Conservation (phyloP, 2,797 vertebrate species). For the Intellagama lesueurii region DNA sequence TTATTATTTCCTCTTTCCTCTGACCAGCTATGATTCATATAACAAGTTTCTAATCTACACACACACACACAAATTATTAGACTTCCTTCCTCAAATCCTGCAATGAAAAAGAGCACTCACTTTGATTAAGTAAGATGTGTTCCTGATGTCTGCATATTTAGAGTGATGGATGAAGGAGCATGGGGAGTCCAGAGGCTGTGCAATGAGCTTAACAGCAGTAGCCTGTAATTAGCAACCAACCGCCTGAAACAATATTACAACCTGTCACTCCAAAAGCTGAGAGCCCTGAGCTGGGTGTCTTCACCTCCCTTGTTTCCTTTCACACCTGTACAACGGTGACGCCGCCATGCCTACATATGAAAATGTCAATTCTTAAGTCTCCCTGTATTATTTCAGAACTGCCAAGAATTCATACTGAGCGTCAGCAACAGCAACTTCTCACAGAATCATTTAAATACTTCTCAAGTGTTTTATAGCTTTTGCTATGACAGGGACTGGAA, state of each 20-base stretch:
- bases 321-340: not conserved
- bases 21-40: conserved; percentile 30
- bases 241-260: not conserved
- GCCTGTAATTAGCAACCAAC: not conserved
- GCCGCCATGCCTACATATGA: not conserved
- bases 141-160: not conserved
- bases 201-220: not conserved
- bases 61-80: conserved; percentile 28
- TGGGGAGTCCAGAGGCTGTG: not conserved
- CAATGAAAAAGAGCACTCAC: conserved; percentile 6
- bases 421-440: conserved; percentile 7
- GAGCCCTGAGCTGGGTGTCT: not conserved
- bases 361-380: not conserved
- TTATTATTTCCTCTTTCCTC: conserved; percentile 16
- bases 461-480: not conserved
- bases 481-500: not conserved
- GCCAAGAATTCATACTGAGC: conserved; percentile 1
- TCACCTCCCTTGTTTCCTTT: not conserved
- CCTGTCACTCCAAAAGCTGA: not conserved
- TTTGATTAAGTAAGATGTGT: not conserved
- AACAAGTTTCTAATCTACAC: not conserved
- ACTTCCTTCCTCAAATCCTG: not conserved
- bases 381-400: conserved; percentile 23
- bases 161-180: not conserved
- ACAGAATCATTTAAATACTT: not conserved